Conservation (phyloP, 1,140 invertebrate species). For the Formica exsecta region DNA sequence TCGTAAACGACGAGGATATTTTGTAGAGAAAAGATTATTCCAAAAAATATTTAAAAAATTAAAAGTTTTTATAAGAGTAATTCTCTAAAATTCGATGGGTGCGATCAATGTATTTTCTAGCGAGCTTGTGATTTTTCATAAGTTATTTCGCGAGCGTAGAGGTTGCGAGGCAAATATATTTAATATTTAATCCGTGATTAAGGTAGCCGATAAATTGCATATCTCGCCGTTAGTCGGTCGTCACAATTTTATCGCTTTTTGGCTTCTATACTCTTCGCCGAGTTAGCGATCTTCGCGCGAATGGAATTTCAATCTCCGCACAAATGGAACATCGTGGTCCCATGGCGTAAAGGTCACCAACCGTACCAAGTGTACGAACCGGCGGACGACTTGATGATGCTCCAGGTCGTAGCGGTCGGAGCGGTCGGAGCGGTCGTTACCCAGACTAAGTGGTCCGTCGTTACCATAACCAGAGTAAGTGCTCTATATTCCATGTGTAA, state of each 20-base stretch:
- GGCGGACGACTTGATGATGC: slow-evolving; percentile 70
- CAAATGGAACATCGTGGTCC: slow-evolving; percentile 74
- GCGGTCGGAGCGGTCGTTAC: slow-evolving; percentile 76
- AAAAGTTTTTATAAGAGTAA: too few relatives aligned
- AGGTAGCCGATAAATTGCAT: slow-evolving; percentile 68
- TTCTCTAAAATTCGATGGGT: too few relatives aligned
- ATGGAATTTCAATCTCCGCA: slow-evolving; percentile 72
- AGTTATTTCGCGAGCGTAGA: slow-evolving; percentile 61
- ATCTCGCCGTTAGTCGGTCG: slow-evolving; percentile 63
- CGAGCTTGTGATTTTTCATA: not conserved
- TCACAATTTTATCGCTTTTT: slow-evolving; percentile 71
- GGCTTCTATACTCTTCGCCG: slow-evolving; percentile 29
- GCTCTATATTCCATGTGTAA: slow-evolving; percentile 78
- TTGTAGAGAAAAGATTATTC: too few relatives aligned
- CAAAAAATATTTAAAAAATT: too few relatives aligned
- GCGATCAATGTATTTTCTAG: too few relatives aligned
- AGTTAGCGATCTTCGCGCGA: slow-evolving; percentile 48
- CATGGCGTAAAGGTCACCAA: slow-evolving; percentile 76
- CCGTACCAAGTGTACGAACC: slow-evolving; percentile 42
- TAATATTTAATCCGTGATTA: slow-evolving; percentile 62
- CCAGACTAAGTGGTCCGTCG: slow-evolving; percentile 78
- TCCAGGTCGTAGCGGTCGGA: slow-evolving; percentile 64
- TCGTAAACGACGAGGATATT: too few relatives aligned
- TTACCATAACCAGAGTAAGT: slow-evolving; percentile 78
- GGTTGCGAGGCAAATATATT: slow-evolving; percentile 17